A percentile compares a stretch with the other conserved stretches of the same genome.
These are phyloP conservation scores for Drosophila seclusa DNA, from an alignment of 2,888 invertebrate species.

Conservation along the genomic window DNA sequence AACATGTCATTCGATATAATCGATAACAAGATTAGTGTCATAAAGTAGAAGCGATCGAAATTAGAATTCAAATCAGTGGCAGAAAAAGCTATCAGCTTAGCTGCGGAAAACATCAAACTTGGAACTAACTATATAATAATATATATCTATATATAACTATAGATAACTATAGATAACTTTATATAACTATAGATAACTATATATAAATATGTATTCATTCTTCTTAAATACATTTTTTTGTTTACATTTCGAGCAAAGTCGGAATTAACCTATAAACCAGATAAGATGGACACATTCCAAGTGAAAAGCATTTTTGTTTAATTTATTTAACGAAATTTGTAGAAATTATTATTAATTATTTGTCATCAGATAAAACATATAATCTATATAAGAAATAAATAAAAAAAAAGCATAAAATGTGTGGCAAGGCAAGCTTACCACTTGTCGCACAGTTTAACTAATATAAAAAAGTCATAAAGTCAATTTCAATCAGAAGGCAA, in stretches of 20 bases:
- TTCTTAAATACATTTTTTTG: neutral
- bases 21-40: neutral
- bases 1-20: neutral
- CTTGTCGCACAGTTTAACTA: constrained; percentile 46
- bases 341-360: neutral
- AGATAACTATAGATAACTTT: no score
- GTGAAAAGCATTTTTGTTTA: no score
- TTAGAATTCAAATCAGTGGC: neutral
- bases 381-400: no score
- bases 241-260: neutral
- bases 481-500: constrained; percentile 66
- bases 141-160: no score
- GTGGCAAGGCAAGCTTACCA: constrained; percentile 49
- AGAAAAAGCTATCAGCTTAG: neutral
- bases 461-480: constrained; percentile 66
- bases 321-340: neutral
- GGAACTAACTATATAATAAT: no score
- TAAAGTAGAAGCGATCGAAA: neutral
- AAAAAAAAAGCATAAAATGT: constrained; percentile 50
- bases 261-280: no score
- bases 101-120: neutral
- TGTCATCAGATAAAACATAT: neutral
- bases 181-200: no score
- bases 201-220: no score
- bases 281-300: no score